A percentile compares a stretch with the other conserved stretches of the same genome.
phyloP scores from a whole-genome alignment of 2,797 vertebrate species.

The Basileuterus tristriatus region DNA sequence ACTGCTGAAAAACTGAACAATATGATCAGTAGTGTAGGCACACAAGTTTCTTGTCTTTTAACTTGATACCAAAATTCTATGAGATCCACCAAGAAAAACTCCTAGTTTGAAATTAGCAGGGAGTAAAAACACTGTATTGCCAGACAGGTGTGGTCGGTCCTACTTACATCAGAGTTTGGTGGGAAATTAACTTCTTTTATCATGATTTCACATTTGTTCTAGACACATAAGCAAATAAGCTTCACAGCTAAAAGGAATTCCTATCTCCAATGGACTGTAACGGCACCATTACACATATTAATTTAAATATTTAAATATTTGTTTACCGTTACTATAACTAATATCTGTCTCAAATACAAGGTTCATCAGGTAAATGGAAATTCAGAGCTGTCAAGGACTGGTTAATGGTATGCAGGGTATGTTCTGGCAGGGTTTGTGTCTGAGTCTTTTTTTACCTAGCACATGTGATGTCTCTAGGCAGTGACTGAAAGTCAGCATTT shows the following conservation, averaged over 20 bases:
- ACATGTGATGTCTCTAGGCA: background rate
- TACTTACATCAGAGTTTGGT: background rate
- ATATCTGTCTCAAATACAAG: background rate
- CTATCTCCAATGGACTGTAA: background rate
- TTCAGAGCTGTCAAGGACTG: background rate
- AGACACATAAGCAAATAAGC: background rate
- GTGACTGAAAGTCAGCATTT: background rate
- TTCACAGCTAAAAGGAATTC: background rate
- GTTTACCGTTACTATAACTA: background rate
- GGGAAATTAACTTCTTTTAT: background rate
- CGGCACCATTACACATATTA: rapidly evolving
- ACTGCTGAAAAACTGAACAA: background rate
- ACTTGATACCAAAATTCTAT: background rate
- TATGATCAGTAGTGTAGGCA: background rate
- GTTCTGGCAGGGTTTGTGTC: background rate
- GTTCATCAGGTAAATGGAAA: background rate
- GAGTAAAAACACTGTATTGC: background rate
- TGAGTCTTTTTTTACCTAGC: background rate
- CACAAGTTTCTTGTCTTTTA: background rate
- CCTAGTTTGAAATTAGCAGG: background rate
- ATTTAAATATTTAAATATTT: background rate
- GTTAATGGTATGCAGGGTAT: background rate
- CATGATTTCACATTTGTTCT: background rate
- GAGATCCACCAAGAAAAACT: rapidly evolving
- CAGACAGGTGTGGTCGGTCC: background rate